Conservation (phyloP, 2,797 vertebrate species). For the Chloroceryle inda region DNA sequence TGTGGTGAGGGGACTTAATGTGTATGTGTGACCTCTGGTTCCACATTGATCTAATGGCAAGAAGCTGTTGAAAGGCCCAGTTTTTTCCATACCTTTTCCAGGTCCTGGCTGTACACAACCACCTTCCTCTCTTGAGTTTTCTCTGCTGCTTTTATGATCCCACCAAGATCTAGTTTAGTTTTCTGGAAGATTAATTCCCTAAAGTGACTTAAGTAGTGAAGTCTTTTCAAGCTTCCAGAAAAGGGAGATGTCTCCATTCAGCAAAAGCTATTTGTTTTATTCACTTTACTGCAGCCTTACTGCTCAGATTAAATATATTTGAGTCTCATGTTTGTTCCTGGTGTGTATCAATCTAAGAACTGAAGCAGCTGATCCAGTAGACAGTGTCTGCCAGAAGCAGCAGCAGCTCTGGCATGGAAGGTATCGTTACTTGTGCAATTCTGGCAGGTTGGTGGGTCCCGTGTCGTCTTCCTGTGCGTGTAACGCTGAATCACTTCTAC, state of each 20-base stretch:
- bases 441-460: neutral
- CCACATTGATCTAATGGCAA: neutral
- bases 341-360: neutral
- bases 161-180: neutral
- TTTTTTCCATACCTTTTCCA: neutral
- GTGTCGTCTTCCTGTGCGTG: neutral
- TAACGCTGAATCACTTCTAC: neutral
- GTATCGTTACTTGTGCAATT: neutral
- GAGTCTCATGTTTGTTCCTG: neutral
- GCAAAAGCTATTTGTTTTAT: slow-evolving; percentile 35
- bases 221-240: neutral
- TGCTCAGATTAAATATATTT: neutral
- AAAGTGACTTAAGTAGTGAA: neutral
- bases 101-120: neutral
- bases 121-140: neutral
- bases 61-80: neutral
- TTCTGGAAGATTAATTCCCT: slow-evolving; percentile 36
- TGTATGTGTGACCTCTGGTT: neutral
- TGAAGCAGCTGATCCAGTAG: neutral
- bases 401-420: neutral
- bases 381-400: neutral
- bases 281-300: neutral
- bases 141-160: neutral
- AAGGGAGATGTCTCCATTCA: neutral
- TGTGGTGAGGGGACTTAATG: neutral